Conservation (phyloP, 2,797 vertebrate species). For the Hippocampus kuda region DNA sequence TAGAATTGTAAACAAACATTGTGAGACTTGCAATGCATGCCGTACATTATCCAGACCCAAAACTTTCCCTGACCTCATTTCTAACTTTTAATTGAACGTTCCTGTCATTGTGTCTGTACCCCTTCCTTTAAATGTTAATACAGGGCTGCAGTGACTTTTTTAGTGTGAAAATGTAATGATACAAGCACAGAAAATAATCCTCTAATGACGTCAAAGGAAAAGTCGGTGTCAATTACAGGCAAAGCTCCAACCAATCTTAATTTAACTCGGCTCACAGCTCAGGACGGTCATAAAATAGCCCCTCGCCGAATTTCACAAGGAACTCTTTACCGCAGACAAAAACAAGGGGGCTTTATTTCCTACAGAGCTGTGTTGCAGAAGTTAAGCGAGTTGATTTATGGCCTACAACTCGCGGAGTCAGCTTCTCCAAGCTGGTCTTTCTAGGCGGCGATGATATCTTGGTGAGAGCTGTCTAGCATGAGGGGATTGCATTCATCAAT, state of each 20-base stretch:
- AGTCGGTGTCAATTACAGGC: slow-evolving; percentile 3
- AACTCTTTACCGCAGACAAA: not conserved
- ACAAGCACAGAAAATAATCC: slow-evolving; percentile 20
- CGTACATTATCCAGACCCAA: not conserved
- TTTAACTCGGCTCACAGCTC: slow-evolving; percentile 3
- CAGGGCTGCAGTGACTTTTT: slow-evolving; percentile 14
- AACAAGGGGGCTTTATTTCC: slow-evolving; percentile 10
- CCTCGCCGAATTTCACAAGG: not conserved
- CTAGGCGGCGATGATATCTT: slow-evolving; percentile 58
- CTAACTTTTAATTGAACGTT: not conserved
- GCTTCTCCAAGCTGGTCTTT: slow-evolving; percentile 41
- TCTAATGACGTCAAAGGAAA: slow-evolving; percentile 12
- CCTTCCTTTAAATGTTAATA: not conserved
- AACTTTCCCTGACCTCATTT: not conserved
- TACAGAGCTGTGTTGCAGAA: slow-evolving; percentile 12
- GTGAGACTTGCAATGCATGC: not conserved
- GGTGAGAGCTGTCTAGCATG: slow-evolving; percentile 53
- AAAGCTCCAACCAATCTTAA: not conserved
- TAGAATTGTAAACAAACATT: no score
- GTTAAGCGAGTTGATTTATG: slow-evolving; percentile 46
- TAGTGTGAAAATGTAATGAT: slow-evolving; percentile 7
- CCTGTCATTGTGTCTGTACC: not conserved
- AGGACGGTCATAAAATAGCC: not conserved
- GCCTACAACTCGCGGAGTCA: slow-evolving; percentile 40
- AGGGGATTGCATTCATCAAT: slow-evolving; percentile 67